Conservation (phyloP, 2,888 invertebrate genomes). For the Macrosiphum euphorbiae region DNA sequence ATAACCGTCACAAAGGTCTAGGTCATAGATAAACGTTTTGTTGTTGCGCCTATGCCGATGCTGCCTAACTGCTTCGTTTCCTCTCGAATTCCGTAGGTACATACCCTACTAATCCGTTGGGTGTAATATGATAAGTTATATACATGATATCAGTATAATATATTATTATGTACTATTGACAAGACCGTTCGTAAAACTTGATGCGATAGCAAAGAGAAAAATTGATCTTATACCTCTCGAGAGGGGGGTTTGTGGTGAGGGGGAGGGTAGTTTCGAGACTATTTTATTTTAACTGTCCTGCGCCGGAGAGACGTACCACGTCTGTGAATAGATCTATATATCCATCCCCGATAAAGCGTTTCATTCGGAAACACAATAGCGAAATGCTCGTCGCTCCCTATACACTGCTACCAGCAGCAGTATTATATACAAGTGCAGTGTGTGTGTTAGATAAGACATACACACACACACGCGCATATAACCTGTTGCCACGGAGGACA, state of each 20-base stretch:
- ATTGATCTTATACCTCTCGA: not conserved
- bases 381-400: not conserved
- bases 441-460: not conserved
- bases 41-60: not conserved
- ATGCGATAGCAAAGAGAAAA: not conserved
- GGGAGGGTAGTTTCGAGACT: not conserved
- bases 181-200: not conserved
- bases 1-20: conserved; percentile 1
- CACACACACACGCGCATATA: not conserved
- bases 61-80: not conserved
- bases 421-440: not conserved
- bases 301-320: not conserved
- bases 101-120: not conserved
- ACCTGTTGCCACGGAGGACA: conserved; percentile 53
- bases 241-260: not conserved
- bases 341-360: conserved; percentile 27
- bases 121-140: not conserved
- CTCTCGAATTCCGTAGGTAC: not conserved
- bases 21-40: conserved; percentile 10
- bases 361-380: conserved; percentile 56
- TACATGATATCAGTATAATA: not conserved
- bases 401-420: not conserved
- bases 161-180: not conserved
- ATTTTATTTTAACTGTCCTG: conserved; percentile 7
- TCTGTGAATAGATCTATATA: not conserved